phyloP scores from a whole-genome alignment of 1,140 invertebrate species.

The Drosophila malerkotliana region DNA sequence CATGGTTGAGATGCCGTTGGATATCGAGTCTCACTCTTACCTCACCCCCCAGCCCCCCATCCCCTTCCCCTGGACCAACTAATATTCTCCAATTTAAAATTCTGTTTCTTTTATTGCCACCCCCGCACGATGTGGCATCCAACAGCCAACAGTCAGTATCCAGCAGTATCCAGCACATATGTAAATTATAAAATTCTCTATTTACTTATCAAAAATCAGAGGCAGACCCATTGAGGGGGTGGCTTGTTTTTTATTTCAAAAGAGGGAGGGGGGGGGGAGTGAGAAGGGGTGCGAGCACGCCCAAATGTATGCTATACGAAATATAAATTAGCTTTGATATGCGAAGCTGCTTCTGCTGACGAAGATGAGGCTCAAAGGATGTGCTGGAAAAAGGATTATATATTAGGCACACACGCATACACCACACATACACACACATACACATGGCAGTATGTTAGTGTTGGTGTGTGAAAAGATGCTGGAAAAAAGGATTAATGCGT shows the following conservation, averaged over 20 bases:
- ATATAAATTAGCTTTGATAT: slow-evolving; percentile 82
- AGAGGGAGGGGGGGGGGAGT: neutral
- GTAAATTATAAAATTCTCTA: slow-evolving; percentile 74
- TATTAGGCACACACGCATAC: slow-evolving; percentile 65
- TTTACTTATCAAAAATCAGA: slow-evolving; percentile 82
- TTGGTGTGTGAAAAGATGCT: slow-evolving; percentile 72
- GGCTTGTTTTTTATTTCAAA: neutral
- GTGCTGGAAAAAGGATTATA: slow-evolving; percentile 75
- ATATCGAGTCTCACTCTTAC: neutral
- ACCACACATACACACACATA: neutral
- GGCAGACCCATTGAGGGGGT: slow-evolving; percentile 26
- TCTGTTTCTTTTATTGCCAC: slow-evolving; percentile 79
- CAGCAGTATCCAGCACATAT: neutral
- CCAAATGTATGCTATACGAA: slow-evolving; percentile 78
- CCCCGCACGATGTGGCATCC: slow-evolving; percentile 2
- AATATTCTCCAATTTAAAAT: slow-evolving; percentile 82
- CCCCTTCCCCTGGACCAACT: slow-evolving; percentile 49
- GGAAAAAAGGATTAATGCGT: slow-evolving; percentile 80
- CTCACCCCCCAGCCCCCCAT: neutral
- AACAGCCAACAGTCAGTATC: neutral
- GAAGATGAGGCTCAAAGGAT: slow-evolving; percentile 36
- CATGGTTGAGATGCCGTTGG: slow-evolving; percentile 9
- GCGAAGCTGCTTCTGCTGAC: slow-evolving; percentile 66
- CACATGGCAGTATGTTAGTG: neutral
- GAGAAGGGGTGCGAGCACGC: slow-evolving; percentile 50